Evolutionary conservation across 2,797 vertebrate species (phyloP).

Genomic region (Zalophus californianus): DNA sequence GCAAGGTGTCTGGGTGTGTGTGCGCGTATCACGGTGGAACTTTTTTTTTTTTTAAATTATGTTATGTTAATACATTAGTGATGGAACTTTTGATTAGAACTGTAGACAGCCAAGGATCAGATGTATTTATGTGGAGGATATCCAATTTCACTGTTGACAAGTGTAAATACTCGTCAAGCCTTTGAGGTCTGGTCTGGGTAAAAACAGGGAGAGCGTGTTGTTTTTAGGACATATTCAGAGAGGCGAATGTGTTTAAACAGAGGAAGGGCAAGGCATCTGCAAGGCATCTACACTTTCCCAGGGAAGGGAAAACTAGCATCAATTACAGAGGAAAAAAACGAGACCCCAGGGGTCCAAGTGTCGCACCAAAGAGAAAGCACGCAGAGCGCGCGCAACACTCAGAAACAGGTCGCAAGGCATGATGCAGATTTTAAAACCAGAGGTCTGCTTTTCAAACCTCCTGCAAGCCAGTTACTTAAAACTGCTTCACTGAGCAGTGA

Average conservation of each 20-base stretch:
- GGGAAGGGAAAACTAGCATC: neutral
- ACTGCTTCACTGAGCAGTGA: neutral
- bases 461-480: neutral
- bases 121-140: neutral
- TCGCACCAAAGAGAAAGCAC: neutral
- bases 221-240: neutral
- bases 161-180: neutral
- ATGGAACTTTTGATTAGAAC: neutral
- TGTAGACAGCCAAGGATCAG: neutral
- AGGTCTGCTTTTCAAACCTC: neutral
- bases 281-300: neutral
- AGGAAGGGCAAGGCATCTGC: neutral
- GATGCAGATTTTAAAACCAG: no score
- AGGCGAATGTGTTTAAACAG: neutral
- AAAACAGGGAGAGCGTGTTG: neutral
- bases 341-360: rapidly evolving
- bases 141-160: neutral
- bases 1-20: neutral
- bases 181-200: neutral
- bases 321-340: neutral
- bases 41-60: no score
- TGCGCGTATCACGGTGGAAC: neutral
- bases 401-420: rapidly evolving
- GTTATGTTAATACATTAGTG: no score
- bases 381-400: rapidly evolving